Base-by-base conservation (phyloP, 2,888 invertebrate genomes). In the Laspeyria flexula region DNA sequence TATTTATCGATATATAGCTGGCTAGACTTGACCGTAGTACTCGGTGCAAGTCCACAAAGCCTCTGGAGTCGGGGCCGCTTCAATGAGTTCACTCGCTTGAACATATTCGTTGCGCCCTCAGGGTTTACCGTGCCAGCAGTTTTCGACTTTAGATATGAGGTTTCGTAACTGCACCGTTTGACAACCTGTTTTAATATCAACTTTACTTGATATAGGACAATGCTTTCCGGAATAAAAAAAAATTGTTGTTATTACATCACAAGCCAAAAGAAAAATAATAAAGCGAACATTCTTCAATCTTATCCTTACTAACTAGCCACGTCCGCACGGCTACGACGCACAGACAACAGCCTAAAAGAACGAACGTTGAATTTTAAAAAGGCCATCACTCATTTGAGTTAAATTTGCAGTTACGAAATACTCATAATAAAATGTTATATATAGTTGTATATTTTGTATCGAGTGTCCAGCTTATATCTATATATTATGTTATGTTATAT, bases 21-120 rank as follows among this genome's bases (percentile, higher is more conserved):
- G 47, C 59, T 52, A 51, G 84, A 84, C 87, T 85, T 86, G 76
- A 77, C 84, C 78, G 79, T 81, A 83, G 81, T 88, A 88, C 89
- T 59, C 73, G 77, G 68, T 82, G 78, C 75, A 80, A 86, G 86
- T 82, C 77, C 42, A 45, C 59, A 88, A 89, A 85, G 75, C 89
- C 88, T 83, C 73, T 43, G 63, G 74, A 77, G 83, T 82, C 73
- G 88, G 88, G 86, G 81, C 77, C 69, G 83, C 81, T 79, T 80
- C 71, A 7, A 40, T 51, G 23, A 29, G 12, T 27, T 37, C 37
- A 52, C n/a, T 37, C 75, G 81, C 85, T 86, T 85, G 25, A 48
- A 45, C 49, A 37, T 71, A 73, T 76, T 56, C 65, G 70, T 77
- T 71, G 75, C 74, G 50, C 30, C 34, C 42, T 39, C 13, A 37